Evolutionary conservation across 1,140 invertebrate species (phyloP), one percentile per base, ranked within the genome.

Genomic region (Nasonia longicornis): DNA sequence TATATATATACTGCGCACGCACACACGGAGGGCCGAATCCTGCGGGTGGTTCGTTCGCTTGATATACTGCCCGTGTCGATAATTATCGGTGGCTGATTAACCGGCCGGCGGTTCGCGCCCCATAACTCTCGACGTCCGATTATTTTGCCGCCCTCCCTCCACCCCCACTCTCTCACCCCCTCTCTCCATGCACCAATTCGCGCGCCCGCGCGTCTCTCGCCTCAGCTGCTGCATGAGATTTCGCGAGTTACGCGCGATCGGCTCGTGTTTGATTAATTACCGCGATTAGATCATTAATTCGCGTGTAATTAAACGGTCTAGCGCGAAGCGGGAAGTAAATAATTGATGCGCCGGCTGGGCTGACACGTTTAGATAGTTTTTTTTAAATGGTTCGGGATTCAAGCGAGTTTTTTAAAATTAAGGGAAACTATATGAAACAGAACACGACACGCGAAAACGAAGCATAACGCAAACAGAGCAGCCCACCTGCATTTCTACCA

Each of bases 1-100:
- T 58, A 58, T 58, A 58, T 58, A 58, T 58, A n/a, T 7, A n/a
- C 6, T 35, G 20, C 16, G 52, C 16, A n/a, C 4, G 16, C 20
- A 52, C 4, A 20, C 12, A 20, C n/a, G 7, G 16, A n/a, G 16
- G 52, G 16, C 14, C 52, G 52, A 58, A 82, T 79, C 22, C 29
- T 79, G 81, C 70, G 84, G 80, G 84, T 79, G 79, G 80, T 85
- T 85, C 86, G 85, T 86, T 87, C 87, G 86, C 86, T 88, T 90
- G 89, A 90, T 90, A 88, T 90, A 90, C 88, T 89, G 87, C 86
- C 87, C 87, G 87, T 89, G 89, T 90, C 89, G 90, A 90, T 90
- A 91, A 91, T 91, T 91, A 91, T 91, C 89, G 89, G 89, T 89
- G 90, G 89, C 90, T 91, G 90, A 91, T 91, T 91, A 91, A 91